Conservation (phyloP, 2,797 vertebrate species). For the Galagoides demidoff region DNA sequence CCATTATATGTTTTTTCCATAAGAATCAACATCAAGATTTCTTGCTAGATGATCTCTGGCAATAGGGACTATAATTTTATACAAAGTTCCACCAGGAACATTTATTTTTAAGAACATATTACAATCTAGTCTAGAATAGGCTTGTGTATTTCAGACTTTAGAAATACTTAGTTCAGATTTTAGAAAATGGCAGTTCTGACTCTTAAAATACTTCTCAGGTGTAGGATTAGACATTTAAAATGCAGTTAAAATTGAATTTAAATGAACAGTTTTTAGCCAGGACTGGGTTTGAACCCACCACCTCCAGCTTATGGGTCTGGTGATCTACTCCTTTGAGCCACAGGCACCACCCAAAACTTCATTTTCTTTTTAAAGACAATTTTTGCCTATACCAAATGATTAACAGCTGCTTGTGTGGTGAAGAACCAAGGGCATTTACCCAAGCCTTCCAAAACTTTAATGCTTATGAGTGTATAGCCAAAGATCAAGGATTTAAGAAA, state of each 20-base stretch:
- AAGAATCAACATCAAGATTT: background rate
- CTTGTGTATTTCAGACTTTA: background rate
- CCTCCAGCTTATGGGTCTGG: no score
- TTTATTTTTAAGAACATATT: constrained; percentile 29
- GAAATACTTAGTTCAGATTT: background rate
- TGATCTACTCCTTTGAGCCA: no score
- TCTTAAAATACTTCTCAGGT: constrained; percentile 44
- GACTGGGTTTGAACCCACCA: no score
- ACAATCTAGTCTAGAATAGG: background rate
- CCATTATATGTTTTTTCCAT: background rate
- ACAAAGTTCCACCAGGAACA: background rate
- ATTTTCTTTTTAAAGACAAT: constrained; percentile 45
- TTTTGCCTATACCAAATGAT: background rate
- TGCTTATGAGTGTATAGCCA: background rate
- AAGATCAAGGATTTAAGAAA: constrained; percentile 23
- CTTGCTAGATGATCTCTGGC: background rate
- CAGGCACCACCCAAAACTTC: background rate
- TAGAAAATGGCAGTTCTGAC: background rate
- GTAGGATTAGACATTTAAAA: background rate
- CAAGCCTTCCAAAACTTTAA: background rate
- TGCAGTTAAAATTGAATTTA: background rate
- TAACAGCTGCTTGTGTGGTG: background rate
- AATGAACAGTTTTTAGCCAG: background rate
- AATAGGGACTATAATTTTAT: background rate
- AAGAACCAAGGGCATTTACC: background rate